Evolutionary conservation across 2,888 invertebrate species (phyloP), one percentile per base, ranked within the genome.

Genomic region (Lysandra bellargus): DNA sequence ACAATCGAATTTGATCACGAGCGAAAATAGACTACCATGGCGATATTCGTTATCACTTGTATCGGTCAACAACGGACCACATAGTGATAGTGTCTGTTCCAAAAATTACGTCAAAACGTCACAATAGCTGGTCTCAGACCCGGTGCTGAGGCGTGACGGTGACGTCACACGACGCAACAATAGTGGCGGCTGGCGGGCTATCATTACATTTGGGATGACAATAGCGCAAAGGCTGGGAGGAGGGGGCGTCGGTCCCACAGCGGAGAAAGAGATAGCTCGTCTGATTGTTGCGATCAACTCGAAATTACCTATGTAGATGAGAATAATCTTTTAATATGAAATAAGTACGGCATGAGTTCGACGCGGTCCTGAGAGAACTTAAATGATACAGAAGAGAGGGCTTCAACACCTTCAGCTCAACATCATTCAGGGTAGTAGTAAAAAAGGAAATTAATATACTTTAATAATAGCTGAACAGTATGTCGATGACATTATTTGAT

Each of bases 151-250:
- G 69, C 69, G 69, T 14, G 69, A 37, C 33, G n/a, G 7, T 44
- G 40, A 44, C 74, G 44, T 74, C 69, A 69, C 69, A 37, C 69
- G 1, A 33, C 69, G 69, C 33, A 69, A 69, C 33, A 69, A 69
- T 69, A 33, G 33, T 37, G 33, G 14, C 33, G 69, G 17, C 17
- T 37, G 33, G 14, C 33, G 69, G 17, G 14, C 69, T 69, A 37
- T 69, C 69, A 69, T 69, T 76, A 53, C 30, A 57, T 30, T 76
- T 53, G 76, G 76, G 76, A 57, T 76, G 53, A 76, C 76, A 57
- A 76, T 53, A 17, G 53, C 49, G 23, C 49, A 12, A 49, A 23
- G n/a, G 49, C n/a, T n/a, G 9, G 33, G 49, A 9, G 9, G 44
- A 17, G 76, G 30, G 76, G 57, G 57, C 23, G 33, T 7, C 17